A percentile compares a stretch with the other conserved stretches of the same genome.
Evolutionary conservation across 2,888 invertebrate species (phyloP).

Genomic region (Rhamnusium bicolor): DNA sequence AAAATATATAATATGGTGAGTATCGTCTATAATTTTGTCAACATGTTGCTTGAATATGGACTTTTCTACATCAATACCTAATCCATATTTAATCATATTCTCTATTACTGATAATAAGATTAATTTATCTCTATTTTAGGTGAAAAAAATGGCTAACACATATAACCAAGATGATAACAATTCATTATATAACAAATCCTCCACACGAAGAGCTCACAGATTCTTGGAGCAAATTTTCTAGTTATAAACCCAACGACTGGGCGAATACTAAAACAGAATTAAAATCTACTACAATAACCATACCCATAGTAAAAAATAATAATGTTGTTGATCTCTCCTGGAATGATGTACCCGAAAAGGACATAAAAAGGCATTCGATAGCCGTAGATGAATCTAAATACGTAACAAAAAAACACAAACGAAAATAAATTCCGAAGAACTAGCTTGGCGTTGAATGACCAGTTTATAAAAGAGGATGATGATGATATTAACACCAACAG

Average conservation of each 20-base stretch:
- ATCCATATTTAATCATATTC: no score
- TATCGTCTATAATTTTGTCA: no score
- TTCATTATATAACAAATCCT: conserved; percentile 33
- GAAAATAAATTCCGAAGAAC: conserved; percentile 60
- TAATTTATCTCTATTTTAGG: conserved; percentile 36
- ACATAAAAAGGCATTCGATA: conserved; percentile 74
- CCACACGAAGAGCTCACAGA: conserved; percentile 40
- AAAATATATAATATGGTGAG: no score
- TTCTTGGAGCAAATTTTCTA: conserved; percentile 37
- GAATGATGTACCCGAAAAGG: conserved; percentile 58
- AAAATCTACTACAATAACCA: conserved; percentile 67
- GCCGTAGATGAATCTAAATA: conserved; percentile 75
- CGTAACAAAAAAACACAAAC: conserved; percentile 62
- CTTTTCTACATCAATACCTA: no score
- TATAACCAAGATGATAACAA: conserved; percentile 49
- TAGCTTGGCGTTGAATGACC: conserved; percentile 61
- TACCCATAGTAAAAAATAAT: conserved; percentile 65
- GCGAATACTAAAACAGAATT: conserved; percentile 58
- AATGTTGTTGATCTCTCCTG: conserved; percentile 58
- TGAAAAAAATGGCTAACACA: conserved; percentile 56
- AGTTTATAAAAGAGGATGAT: conserved; percentile 55
- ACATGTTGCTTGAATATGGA: no score
- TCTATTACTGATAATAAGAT: background rate
- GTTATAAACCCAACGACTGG: conserved; percentile 43
- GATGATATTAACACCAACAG: conserved; percentile 68